Evolutionary conservation across 1,140 invertebrate species (phyloP), one percentile per base, ranked within the genome.

Genomic region (Danaus plexippus): DNA sequence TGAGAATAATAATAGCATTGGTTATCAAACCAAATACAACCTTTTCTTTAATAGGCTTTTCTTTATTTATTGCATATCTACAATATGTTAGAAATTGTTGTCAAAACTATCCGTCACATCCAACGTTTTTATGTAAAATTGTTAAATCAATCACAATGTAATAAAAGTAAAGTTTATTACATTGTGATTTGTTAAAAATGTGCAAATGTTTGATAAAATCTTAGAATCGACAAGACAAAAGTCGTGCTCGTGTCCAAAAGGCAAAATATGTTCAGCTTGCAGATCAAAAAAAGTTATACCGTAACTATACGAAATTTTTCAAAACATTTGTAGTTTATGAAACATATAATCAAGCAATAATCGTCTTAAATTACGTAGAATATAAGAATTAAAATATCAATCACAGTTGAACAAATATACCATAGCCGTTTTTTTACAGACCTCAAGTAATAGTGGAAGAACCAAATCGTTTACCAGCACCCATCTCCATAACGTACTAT

Each of bases 201-300:
- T 43, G 10, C 61, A 54, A 63, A 64, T 64, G 62, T 54, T 61
- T 18, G n/a, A 40, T 57, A 60, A 53, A 61, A 46, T 64, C n/a
- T 18, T 52, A 51, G 18, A 54, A 32, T 44, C 62, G 11, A 54
- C 57, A 15, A 60, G 22, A 18, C 48, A 52, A 11, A 63, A 54
- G 43, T 52, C 57, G 15, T 65, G 66, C 49, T 54, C 54, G 11
- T 65, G 63, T 52, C 63, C 47, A 18, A 43, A 45, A 41, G 48
- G 54, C 52, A 58, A 58, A 45, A 52, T 44, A 63, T 68, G 63
- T 59, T 18, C 57, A 15, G 9, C 47, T 13, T 65, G 63, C 57
- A 63, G 56, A 40, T 3, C 41, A 40, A 65, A 58, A 43, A 62
- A 41, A 43, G 40, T 57, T 50, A 12, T 59, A 13, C 53, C 43